Percentiles rank a stretch among this genome's conserved stretches.
These are phyloP conservation scores for Caenorhabditis doughertyi DNA, from an alignment of 2,888 invertebrate species.

Conservation along the genomic window DNA sequence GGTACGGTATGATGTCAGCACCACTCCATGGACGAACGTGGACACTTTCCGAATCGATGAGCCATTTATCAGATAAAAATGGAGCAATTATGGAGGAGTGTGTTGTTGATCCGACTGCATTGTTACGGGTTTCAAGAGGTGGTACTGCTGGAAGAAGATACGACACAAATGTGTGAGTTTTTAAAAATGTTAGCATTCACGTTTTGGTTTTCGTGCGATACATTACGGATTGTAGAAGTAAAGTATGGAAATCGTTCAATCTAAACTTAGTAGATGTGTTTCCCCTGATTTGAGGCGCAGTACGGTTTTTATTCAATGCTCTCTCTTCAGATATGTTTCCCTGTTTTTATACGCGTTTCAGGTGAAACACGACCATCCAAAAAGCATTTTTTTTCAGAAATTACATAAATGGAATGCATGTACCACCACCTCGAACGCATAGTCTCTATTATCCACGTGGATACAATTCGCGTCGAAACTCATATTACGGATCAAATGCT, in stretches of 20 bases:
- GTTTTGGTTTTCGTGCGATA: not conserved
- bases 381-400: slow-evolving; percentile 38
- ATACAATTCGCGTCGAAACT: slow-evolving; percentile 54
- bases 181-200: too few relatives aligned
- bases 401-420: slow-evolving; percentile 63
- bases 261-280: too few relatives aligned
- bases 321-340: too few relatives aligned
- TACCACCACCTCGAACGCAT: slow-evolving; percentile 64
- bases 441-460: slow-evolving; percentile 73
- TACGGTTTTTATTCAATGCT: too few relatives aligned
- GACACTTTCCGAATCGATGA: slow-evolving; percentile 76
- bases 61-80: slow-evolving; percentile 74
- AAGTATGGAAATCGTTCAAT: too few relatives aligned
- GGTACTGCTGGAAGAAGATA: slow-evolving; percentile 63
- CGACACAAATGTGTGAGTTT: slow-evolving; percentile 62
- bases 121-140: slow-evolving; percentile 60
- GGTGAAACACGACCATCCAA: not conserved
- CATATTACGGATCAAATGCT: slow-evolving; percentile 72
- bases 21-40: slow-evolving; percentile 54
- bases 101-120: slow-evolving; percentile 62
- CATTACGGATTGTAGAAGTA: too few relatives aligned
- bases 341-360: too few relatives aligned
- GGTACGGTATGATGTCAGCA: slow-evolving; percentile 67
- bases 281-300: too few relatives aligned
- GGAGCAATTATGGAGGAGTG: slow-evolving; percentile 75